Conservation (phyloP, 2,113 vertebrate species). For the Atractosteus spatula region DNA sequence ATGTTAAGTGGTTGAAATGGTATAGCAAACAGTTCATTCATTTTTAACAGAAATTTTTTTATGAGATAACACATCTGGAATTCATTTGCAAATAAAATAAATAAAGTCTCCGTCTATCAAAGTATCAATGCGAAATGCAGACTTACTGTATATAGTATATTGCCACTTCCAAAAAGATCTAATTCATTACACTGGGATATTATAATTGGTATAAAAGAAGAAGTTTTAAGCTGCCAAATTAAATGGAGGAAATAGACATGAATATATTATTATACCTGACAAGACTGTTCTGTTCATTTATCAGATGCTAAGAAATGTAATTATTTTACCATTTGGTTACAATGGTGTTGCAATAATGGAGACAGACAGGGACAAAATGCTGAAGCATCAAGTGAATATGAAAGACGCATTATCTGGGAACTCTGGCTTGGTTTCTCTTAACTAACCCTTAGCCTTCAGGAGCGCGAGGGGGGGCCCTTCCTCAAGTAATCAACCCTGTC, state of each 20-base stretch:
- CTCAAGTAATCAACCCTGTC: too few species aligned
- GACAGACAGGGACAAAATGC: too few species aligned
- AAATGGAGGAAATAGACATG: conserved; percentile 39
- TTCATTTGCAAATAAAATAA: conserved; percentile 13
- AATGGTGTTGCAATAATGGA: neutral
- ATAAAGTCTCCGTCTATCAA: neutral
- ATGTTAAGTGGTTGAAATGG: too few species aligned
- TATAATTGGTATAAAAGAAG: conserved; percentile 10
- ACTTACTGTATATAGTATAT: conserved; percentile 1
- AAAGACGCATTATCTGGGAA: too few species aligned
- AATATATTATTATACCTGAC: conserved; percentile 34
- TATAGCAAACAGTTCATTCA: too few species aligned
- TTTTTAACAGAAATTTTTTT: too few species aligned
- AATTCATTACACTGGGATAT: conserved; percentile 11
- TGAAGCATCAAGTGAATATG: too few species aligned
- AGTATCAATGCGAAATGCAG: neutral
- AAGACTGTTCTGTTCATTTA: conserved; percentile 36
- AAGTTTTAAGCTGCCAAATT: conserved; percentile 32
- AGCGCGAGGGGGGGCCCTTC: too few species aligned
- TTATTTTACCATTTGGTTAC: conserved; percentile 43
- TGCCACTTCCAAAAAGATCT: conserved; percentile 8
- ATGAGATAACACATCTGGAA: conserved; percentile 22
- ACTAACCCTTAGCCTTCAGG: too few species aligned
- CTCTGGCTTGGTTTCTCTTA: too few species aligned
- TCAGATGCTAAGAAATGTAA: conserved; percentile 47